Conservation (phyloP, 2,888 invertebrate genomes). For the Drosophila longiperda region DNA sequence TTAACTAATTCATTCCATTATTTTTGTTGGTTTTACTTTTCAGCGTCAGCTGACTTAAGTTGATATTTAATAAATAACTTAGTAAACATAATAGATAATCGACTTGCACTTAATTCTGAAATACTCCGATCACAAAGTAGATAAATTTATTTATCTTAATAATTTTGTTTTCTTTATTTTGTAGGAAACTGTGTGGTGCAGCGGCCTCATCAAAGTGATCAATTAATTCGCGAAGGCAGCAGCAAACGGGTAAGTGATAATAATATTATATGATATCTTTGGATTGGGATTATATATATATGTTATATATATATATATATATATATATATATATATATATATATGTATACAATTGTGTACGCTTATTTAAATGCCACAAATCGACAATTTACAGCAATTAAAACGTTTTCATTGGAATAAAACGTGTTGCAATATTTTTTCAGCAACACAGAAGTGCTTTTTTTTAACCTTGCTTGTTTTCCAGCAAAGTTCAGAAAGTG, state of each 20-base stretch:
- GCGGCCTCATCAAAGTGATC: conserved; percentile 92
- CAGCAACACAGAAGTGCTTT: conserved; percentile 38
- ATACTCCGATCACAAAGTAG: not conserved
- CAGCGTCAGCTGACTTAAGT: too few species aligned
- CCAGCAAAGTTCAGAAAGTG: conserved; percentile 48
- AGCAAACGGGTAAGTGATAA: conserved; percentile 90
- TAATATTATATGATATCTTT: not conserved
- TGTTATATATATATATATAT: too few species aligned
- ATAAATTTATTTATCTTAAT: not conserved
- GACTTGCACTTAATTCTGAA: not conserved
- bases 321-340: not conserved
- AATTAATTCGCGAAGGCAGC: conserved; percentile 93
- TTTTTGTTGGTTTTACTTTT: not conserved
- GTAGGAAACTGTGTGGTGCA: conserved; percentile 93
- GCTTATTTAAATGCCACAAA: conserved; percentile 26
- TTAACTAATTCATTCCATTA: not conserved
- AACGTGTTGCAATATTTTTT: conserved; percentile 21
- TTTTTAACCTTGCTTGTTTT: conserved; percentile 38
- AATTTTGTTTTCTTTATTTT: conserved; percentile 16
- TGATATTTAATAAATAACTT: too few species aligned
- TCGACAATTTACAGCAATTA: conserved; percentile 51
- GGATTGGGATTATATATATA: not conserved
- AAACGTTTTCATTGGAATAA: conserved; percentile 37
- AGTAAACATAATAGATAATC: not conserved
- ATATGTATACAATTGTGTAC: not conserved